Evolutionary conservation across 2,113 vertebrate genomes (phyloP).

Genomic region (Gambusia holbrooki): DNA sequence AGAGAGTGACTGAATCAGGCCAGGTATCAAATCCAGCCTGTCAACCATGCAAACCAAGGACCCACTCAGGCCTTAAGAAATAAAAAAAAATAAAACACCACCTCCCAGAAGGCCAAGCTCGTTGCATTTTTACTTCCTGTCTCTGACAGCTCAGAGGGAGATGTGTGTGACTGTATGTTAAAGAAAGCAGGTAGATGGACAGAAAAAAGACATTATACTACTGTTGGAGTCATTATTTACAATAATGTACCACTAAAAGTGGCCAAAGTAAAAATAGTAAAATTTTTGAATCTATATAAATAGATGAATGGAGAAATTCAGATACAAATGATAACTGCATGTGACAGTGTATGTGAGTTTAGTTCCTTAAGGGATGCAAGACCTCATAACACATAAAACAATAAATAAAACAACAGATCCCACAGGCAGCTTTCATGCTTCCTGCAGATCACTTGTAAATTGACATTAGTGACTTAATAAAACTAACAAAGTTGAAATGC

Average conservation of each 20-base stretch:
- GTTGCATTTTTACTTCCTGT: slow-evolving; percentile 40
- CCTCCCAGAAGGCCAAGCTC: slow-evolving; percentile 73
- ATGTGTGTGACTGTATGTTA: slow-evolving; percentile 24
- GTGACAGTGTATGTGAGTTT: neutral
- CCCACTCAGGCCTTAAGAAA: slow-evolving; percentile 61
- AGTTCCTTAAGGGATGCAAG: neutral
- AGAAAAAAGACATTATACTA: slow-evolving; percentile 16
- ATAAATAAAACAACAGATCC: too few relatives aligned
- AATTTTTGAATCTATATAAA: neutral
- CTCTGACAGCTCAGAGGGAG: slow-evolving; percentile 64
- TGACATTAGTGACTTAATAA: neutral
- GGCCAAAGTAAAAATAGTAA: neutral
- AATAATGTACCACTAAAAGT: slow-evolving; percentile 3
- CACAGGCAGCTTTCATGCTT: too few relatives aligned
- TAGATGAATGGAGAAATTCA: neutral
- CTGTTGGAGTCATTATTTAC: slow-evolving; percentile 9
- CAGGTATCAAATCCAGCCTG: slow-evolving; percentile 75
- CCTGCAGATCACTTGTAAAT: too few relatives aligned
- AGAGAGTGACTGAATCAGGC: slow-evolving; percentile 79
- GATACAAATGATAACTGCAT: neutral
- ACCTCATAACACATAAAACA: too few relatives aligned
- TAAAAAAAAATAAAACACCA: slow-evolving; percentile 58
- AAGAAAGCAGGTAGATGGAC: neutral
- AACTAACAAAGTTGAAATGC: too few relatives aligned
- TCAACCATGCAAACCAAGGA: slow-evolving; percentile 64